These are phyloP conservation scores for Brachylomia viminalis DNA, from an alignment of 2,888 invertebrate species.

Conservation along the genomic window DNA sequence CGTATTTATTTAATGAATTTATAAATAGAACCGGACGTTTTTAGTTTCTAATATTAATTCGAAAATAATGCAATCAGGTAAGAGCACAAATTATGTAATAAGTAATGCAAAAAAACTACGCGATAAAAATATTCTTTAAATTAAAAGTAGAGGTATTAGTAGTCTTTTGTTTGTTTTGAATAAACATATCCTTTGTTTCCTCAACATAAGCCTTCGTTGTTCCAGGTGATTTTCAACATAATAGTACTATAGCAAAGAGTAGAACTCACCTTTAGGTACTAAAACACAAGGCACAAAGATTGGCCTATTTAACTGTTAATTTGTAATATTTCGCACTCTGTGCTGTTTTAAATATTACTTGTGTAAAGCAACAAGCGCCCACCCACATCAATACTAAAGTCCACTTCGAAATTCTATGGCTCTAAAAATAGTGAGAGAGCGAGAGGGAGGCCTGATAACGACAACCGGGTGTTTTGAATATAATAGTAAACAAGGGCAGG, in stretches of 20 bases:
- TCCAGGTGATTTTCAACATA: conserved; percentile 18
- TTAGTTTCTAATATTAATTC: neutral
- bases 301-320: conserved; percentile 45
- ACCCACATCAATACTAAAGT: conserved; percentile 73
- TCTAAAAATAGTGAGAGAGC: conserved; percentile 78
- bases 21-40: neutral
- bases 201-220: conserved; percentile 24
- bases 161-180: conserved; percentile 39
- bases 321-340: conserved; percentile 33
- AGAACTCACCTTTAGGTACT: conserved; percentile 50
- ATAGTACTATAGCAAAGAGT: conserved; percentile 10
- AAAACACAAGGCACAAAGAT: conserved; percentile 25
- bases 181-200: conserved; percentile 41
- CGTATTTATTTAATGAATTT: neutral
- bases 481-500: conserved; percentile 77
- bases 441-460: conserved; percentile 73
- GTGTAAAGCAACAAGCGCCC: conserved; percentile 63
- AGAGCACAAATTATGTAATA: conserved; percentile 10
- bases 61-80: neutral
- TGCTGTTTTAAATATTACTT: conserved; percentile 54
- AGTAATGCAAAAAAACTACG: neutral
- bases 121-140: neutral
- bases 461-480: conserved; percentile 70
- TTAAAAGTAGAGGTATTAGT: neutral
- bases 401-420: conserved; percentile 69